Conservation (phyloP, 2,888 invertebrate genomes). For the Alitta virens region DNA sequence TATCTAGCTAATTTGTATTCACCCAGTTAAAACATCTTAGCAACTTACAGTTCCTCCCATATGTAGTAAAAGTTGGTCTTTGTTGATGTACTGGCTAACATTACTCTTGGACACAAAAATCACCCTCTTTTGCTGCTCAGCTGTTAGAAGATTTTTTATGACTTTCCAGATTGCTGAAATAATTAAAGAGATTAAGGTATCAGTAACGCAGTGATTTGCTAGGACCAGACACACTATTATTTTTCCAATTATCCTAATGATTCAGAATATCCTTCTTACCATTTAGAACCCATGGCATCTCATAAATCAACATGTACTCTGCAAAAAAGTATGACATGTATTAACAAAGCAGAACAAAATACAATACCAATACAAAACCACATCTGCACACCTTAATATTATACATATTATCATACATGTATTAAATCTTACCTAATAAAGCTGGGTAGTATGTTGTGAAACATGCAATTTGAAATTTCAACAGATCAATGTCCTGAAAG, state of each 20-base stretch:
- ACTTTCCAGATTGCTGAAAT: conserved; percentile 82
- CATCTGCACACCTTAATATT: too few relatives aligned
- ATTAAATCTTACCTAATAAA: conserved; percentile 48
- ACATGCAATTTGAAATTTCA: conserved; percentile 79
- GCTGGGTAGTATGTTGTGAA: conserved; percentile 87
- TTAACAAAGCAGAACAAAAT: neutral
- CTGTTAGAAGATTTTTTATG: conserved; percentile 81
- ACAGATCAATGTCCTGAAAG: conserved; percentile 78
- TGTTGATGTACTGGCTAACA: conserved; percentile 72
- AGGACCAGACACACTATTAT: neutral
- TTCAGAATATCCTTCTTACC: conserved; percentile 60
- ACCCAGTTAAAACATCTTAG: too few relatives aligned
- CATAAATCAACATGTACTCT: conserved; percentile 85
- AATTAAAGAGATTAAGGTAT: conserved; percentile 1
- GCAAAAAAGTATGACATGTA: conserved; percentile 60
- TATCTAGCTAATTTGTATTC: too few relatives aligned
- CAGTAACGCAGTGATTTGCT: neutral
- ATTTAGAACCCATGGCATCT: conserved; percentile 92
- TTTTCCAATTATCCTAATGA: too few relatives aligned
- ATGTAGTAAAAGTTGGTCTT: conserved; percentile 64
- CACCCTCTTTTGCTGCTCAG: conserved; percentile 83
- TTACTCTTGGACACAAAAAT: conserved; percentile 73
- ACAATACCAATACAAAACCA: neutral
- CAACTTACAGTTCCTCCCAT: conserved; percentile 52
- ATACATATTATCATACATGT: too few relatives aligned